Evolutionary conservation across 2,888 invertebrate species (phyloP).

Genomic region (Diplolepis rosae): DNA sequence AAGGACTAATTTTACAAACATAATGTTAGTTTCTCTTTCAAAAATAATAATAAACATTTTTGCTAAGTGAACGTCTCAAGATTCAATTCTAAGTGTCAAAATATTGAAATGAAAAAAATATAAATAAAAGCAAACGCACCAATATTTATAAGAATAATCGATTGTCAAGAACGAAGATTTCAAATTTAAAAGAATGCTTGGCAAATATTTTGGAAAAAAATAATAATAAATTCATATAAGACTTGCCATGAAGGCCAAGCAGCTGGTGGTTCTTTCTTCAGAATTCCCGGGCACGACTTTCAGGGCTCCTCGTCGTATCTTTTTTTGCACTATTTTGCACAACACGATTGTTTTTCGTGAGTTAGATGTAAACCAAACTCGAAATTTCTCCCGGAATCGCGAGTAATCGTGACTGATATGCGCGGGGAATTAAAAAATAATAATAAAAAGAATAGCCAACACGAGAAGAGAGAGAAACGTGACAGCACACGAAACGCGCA

Average conservation of each 20-base stretch:
- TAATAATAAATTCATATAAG: background rate
- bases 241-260: slow-evolving; percentile 45
- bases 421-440: slow-evolving; percentile 37
- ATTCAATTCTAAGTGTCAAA: no score
- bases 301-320: background rate
- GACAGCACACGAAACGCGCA: slow-evolving; percentile 44
- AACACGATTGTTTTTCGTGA: background rate
- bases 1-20: no score
- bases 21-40: no score
- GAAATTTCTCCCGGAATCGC: background rate
- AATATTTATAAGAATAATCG: no score
- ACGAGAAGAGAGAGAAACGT: slow-evolving; percentile 24
- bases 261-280: slow-evolving; percentile 36
- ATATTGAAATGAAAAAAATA: no score
- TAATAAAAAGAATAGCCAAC: slow-evolving; percentile 31
- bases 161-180: background rate
- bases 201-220: background rate
- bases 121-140: no score
- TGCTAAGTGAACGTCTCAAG: no score
- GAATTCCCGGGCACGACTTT: slow-evolving; percentile 30
- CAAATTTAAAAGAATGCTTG: background rate
- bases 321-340: slow-evolving; percentile 2
- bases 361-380: background rate
- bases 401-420: slow-evolving; percentile 4
- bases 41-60: no score